Evolutionary conservation across 1,140 invertebrate species (phyloP).

Genomic region (Oncopodura yosiiana): DNA sequence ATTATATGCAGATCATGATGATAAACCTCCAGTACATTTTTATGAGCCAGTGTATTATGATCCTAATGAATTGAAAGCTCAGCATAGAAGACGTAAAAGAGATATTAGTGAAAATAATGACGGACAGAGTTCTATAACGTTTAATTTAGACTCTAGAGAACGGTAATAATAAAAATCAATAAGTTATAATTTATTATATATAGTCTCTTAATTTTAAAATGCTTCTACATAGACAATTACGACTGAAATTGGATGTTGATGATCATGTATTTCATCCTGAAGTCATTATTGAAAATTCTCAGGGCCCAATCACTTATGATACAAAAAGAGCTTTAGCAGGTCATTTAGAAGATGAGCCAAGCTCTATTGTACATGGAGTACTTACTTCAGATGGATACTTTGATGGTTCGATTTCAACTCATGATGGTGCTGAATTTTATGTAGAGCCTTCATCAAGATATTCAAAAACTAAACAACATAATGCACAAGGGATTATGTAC

Average conservation of each 20-base stretch:
- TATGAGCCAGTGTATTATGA: constrained; percentile 41
- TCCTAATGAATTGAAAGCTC: constrained; percentile 29
- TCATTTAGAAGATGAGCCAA: constrained; percentile 55
- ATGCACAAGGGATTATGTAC: constrained; percentile 23
- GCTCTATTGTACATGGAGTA: constrained; percentile 71
- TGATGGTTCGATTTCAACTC: constrained; percentile 72
- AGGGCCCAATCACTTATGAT: constrained; percentile 23
- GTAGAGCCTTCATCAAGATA: constrained; percentile 59
- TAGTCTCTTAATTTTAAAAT: not conserved
- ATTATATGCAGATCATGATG: not conserved
- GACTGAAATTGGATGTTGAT: constrained; percentile 19
- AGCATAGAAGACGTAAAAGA: constrained; percentile 19
- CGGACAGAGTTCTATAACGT: not conserved
- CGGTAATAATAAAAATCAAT: not conserved
- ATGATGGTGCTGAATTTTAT: constrained; percentile 63
- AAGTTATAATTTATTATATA: not conserved
- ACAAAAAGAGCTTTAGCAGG: constrained; percentile 18
- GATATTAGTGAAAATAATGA: constrained; percentile 7
- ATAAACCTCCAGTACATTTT: constrained; percentile 24
- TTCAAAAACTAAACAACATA: constrained; percentile 3
- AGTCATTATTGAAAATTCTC: constrained; percentile 31
- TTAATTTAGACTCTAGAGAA: not conserved
- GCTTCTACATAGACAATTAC: constrained; percentile 14
- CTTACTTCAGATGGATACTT: constrained; percentile 77
- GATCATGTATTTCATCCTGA: constrained; percentile 29